Base-by-base conservation (phyloP, 1,140 invertebrate genomes). In the Parasteatoda tepidariorum region DNA sequence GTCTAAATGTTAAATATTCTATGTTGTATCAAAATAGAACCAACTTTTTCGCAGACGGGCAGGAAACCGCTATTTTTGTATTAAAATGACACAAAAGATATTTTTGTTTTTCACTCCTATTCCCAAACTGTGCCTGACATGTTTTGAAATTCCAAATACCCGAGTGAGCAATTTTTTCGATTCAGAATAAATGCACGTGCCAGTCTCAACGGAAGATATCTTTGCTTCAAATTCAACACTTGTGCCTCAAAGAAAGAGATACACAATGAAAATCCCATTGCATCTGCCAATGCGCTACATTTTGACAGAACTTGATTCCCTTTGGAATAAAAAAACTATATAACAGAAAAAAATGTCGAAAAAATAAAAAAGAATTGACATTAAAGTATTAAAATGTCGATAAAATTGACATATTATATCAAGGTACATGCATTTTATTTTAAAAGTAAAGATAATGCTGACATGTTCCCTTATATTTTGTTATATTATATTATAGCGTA, bases 171-270 rank as follows among this genome's bases (percentile, higher is more conserved):
- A 13, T 41, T 41, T 48, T 4, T 48, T 48, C 38, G 9, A 33
- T 18, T 33, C 22, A 57, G 31, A 73, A 31, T 57, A 73, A 73
- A 73, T 15, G 70, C 28, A 73, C 70, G 48, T 73, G 48, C 41
- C 28, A 41, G 22, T n/a, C 26, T 57, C 70, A 57, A 73, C 55
- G 33, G 68, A 31, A 73, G 18, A n/a, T 33, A 11, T n/a, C 15
- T 41, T 18, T 26, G 11, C 48, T 73, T 73, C 70, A 73, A 57
- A 73, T 73, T 57, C 70, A 73, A 59, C 38, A 73, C 70, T 33
- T 73, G 70, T 24, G 13, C 28, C 22, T 41, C 31, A 41, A 22
- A 18, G 70, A 33, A 73, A 57, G 55, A 57, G 70, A 30, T 57
- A 73, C 70, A 57, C 70, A 73, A 73, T 73, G 54, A 33, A 55